A percentile compares a stretch with the other conserved stretches of the same genome.
These are phyloP conservation scores for Syngnathus rostellatus DNA, from an alignment of 2,797 vertebrate genomes.

Conservation along the genomic window DNA sequence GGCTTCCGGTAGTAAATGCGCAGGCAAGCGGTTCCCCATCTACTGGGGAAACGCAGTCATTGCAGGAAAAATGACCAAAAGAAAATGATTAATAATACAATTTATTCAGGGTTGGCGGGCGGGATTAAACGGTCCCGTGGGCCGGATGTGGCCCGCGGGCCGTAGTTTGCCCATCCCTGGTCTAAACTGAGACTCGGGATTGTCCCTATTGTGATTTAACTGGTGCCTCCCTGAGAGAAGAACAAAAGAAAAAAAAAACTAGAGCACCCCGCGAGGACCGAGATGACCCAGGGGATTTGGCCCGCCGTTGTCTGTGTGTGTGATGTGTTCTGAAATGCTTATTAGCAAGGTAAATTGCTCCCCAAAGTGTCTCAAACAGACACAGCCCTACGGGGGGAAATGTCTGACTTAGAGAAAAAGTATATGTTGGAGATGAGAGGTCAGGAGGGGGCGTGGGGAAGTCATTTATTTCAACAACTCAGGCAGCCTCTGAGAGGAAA, in stretches of 20 bases:
- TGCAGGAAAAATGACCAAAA: no score
- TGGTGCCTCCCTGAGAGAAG: slow-evolving; percentile 32
- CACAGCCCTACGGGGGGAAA: slow-evolving; percentile 50
- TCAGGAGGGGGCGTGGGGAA: slow-evolving; percentile 39
- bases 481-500: slow-evolving; percentile 60
- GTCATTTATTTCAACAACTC: slow-evolving; percentile 74
- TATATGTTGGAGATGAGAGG: slow-evolving; percentile 34
- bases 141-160: no score
- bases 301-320: slow-evolving; percentile 49
- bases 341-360: slow-evolving; percentile 68
- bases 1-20: no score
- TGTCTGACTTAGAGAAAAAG: slow-evolving; percentile 45
- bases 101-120: no score
- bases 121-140: no score
- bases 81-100: no score
- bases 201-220: slow-evolving; percentile 45
- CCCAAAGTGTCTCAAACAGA: slow-evolving; percentile 55
- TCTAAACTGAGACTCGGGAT: slow-evolving; percentile 46
- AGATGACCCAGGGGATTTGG: slow-evolving; percentile 55
- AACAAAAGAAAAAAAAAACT: slow-evolving; percentile 47
- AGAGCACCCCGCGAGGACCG: slow-evolving; percentile 45
- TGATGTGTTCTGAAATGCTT: slow-evolving; percentile 66
- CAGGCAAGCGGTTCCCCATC: no score
- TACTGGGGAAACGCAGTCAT: no score
- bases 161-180: no score